Evolutionary conservation across 2,113 vertebrate genomes (phyloP), one percentile per base, ranked within the genome.

Genomic region (Pluvialis apricaria): DNA sequence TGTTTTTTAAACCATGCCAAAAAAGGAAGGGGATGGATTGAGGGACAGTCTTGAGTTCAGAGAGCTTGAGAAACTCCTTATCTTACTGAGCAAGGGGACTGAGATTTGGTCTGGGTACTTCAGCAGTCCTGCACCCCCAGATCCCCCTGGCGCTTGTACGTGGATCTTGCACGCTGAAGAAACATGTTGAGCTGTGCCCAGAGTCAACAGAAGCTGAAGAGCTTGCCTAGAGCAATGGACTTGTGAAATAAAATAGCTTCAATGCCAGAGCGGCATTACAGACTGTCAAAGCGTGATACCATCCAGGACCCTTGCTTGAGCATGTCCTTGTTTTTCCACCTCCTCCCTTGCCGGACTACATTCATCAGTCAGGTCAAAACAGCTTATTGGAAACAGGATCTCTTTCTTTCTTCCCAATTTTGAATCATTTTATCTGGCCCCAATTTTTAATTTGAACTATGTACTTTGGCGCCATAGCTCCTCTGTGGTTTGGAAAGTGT

Each of bases 291-390:
- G 92, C 89, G 49, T 36, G 94, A 96, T 95, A 88, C 95, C 97
- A 96, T 90, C 89, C 95, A 77, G 93, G 85, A 72, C 95, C 60
- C 44, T 72, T 95, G 93, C 96, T 94, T 38, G 66, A 94, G 97
- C 94, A 95, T 92, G 92, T 97, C 94, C 96, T 75, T 38, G 58
- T 79, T 96, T 97, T 96, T 97, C 94, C 92, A 96, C 88, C 90
- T 94, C 90, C 83, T 93, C 95, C 92, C 96, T 95, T 61, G 78
- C 86, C 1, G 94, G 95, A 78, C 95, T 75, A 79, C 68, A 26
- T 91, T 91, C 90, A 91, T 13, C 93, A 90, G 88, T 86, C 88
- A 90, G 96, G 94, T 92, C 94, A 92, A 92, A 93, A 93, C 93
- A 96, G 88, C 76, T 83, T 61, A 42, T 88, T 97, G 97, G 96